Base-by-base conservation (phyloP, 2,797 vertebrate genomes). In the Sciurus carolinensis region DNA sequence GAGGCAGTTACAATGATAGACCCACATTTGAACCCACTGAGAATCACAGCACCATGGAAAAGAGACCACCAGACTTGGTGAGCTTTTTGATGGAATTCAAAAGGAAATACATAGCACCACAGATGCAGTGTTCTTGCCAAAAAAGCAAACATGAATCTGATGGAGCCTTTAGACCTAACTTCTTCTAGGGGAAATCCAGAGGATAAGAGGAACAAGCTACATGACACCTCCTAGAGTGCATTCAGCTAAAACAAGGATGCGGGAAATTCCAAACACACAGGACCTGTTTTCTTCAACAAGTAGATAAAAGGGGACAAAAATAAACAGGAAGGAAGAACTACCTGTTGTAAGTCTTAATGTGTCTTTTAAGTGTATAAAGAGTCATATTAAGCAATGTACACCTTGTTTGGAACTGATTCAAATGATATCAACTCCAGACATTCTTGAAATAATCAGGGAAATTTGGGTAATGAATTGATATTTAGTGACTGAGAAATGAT, bases 401-500 rank as follows among this genome's bases (percentile, higher is more conserved):
- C 36, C 57, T 90, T 39, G 2, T 77, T 83, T 57, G 20, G 85
- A 42, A 67, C n/a, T 73, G 18, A 87, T 59, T 91, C n/a, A 82
- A 67, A 67, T n/a, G 42, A 79, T 73, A 57, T 14, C 59, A 89
- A 57, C 3, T 36, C 10, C 50, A 90, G 9, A 50, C 30, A 75
- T 50, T 33, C 72, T 66, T 67, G n/a, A 88, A 4, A n/a, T 71
- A 54, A 81, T 85, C 20, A 33, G 28, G 30, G 17, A 39, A 94
- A 52, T 88, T 47, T 87, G 52, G n/a, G 30, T 77, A 57, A 54
- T 52, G 26, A 88, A 24, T 26, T 12, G 2, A 20, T 72, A 88
- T 86, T 81, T 59, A n/a, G 11, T 79, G 54, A 92, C 50, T 80
- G 76, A 94, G 26, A 92, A 85, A 81, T 67, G 0, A 64, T 42